Evolutionary conservation across 2,113 vertebrate species (phyloP).

Genomic region (Speoplatyrhinus poulsoni): DNA sequence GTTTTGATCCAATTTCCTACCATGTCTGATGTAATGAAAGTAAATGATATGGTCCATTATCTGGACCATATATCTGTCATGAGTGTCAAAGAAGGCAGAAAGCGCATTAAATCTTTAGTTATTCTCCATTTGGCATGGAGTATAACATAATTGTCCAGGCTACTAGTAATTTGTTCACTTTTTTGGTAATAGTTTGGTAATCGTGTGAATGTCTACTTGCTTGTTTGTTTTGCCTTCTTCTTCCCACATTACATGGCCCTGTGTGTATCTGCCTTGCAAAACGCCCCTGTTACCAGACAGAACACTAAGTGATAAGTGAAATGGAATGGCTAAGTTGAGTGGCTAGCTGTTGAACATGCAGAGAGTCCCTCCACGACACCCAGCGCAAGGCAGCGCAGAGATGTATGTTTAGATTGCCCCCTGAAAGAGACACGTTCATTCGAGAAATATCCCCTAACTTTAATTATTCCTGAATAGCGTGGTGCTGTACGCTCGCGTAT

Average conservation of each 20-base stretch:
- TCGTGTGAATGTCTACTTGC: neutral
- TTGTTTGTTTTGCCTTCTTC: slow-evolving; percentile 2
- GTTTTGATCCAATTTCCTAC: slow-evolving; percentile 8
- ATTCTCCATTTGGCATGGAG: neutral
- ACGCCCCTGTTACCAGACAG: slow-evolving; percentile 29
- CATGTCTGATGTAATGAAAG: neutral
- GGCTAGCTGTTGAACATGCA: slow-evolving; percentile 54
- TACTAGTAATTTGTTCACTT: slow-evolving; percentile 2
- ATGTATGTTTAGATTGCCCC: slow-evolving; percentile 63
- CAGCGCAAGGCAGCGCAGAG: slow-evolving; percentile 18
- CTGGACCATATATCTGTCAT: neutral
- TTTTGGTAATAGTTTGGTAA: slow-evolving; percentile 11
- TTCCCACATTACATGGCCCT: slow-evolving; percentile 15
- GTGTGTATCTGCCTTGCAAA: slow-evolving; percentile 30
- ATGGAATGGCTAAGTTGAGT: slow-evolving; percentile 53
- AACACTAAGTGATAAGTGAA: slow-evolving; percentile 32
- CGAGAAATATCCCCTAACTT: slow-evolving; percentile 68
- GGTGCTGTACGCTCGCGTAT: slow-evolving; percentile 61
- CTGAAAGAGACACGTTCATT: slow-evolving; percentile 68
- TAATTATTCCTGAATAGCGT: slow-evolving; percentile 77
- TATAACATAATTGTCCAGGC: neutral
- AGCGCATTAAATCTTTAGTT: slow-evolving; percentile 40
- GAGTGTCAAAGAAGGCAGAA: slow-evolving; percentile 20
- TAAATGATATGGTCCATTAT: neutral
- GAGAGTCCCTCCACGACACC: slow-evolving; percentile 31